Percentiles rank a stretch among this genome's conserved stretches.
Evolutionary conservation across 2,113 vertebrate species (phyloP).

Genomic region (Cyanoramphus novaezelandiae): DNA sequence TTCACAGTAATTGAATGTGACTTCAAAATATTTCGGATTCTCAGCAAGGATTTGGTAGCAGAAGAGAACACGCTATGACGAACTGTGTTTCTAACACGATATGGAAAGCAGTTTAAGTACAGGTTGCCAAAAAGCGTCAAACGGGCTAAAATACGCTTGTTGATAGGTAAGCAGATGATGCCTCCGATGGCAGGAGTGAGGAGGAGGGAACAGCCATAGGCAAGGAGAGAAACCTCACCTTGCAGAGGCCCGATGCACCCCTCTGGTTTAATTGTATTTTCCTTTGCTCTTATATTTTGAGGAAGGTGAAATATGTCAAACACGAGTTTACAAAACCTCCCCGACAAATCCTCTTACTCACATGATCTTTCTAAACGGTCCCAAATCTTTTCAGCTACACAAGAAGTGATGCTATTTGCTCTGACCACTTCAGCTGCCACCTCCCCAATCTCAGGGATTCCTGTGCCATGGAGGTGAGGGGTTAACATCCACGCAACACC

Average conservation of each 20-base stretch:
- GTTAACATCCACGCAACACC: not conserved
- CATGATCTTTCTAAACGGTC: not conserved
- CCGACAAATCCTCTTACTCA: constrained; percentile 36
- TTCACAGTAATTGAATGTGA: not conserved
- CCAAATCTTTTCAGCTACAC: not conserved
- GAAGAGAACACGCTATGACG: not conserved
- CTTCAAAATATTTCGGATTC: constrained; percentile 16
- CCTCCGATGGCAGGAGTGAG: not conserved
- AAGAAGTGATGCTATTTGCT: not conserved
- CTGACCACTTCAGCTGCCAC: not conserved
- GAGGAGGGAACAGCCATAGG: not conserved
- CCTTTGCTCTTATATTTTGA: not conserved
- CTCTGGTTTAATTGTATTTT: not conserved
- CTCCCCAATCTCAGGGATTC: not conserved
- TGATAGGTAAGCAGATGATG: not conserved
- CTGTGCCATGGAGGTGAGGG: fast-evolving
- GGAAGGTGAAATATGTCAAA: constrained; percentile 33
- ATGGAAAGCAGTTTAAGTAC: not conserved
- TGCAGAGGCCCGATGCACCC: fast-evolving
- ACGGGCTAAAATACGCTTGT: not conserved
- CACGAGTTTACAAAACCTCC: constrained; percentile 19
- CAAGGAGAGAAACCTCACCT: not conserved
- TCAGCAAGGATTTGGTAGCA: constrained; percentile 5
- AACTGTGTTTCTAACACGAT: not conserved
- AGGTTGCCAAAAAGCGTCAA: not conserved